These are phyloP conservation scores for Odontesthes bonariensis DNA, from an alignment of 2,113 vertebrate species.

Conservation along the genomic window DNA sequence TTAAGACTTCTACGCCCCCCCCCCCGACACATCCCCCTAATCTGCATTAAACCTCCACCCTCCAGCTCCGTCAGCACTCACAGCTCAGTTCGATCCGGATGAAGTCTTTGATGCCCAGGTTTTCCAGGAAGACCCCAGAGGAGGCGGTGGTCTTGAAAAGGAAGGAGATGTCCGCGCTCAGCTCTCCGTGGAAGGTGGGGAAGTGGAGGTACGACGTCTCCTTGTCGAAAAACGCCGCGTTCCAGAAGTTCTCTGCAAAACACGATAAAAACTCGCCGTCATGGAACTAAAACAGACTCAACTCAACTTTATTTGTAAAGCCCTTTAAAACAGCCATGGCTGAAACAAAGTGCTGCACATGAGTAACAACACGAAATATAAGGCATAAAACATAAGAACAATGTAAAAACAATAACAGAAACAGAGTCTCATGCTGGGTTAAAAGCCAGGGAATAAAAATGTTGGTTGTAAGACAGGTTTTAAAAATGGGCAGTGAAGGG, in stretches of 20 bases:
- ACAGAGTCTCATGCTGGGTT: too few species aligned
- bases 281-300: too few species aligned
- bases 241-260: slow-evolving; percentile 90
- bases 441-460: too few species aligned
- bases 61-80: slow-evolving; percentile 54
- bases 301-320: too few species aligned
- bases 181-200: slow-evolving; percentile 95
- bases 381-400: too few species aligned
- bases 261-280: neutral
- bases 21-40: slow-evolving; percentile 49
- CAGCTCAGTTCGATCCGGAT: slow-evolving; percentile 91
- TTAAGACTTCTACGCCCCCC: slow-evolving; percentile 90
- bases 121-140: slow-evolving; percentile 95
- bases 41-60: slow-evolving; percentile 26
- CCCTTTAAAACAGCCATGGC: too few species aligned
- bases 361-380: too few species aligned
- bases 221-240: slow-evolving; percentile 93
- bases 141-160: slow-evolving; percentile 93
- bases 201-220: slow-evolving; percentile 95
- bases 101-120: slow-evolving; percentile 95
- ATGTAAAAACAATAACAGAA: too few species aligned
- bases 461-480: too few species aligned
- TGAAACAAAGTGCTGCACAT: too few species aligned
- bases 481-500: too few species aligned
- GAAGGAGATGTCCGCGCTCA: slow-evolving; percentile 94